Evolutionary conservation across 2,797 vertebrate genomes (phyloP).

Genomic region (Rhynchotus rufescens): DNA sequence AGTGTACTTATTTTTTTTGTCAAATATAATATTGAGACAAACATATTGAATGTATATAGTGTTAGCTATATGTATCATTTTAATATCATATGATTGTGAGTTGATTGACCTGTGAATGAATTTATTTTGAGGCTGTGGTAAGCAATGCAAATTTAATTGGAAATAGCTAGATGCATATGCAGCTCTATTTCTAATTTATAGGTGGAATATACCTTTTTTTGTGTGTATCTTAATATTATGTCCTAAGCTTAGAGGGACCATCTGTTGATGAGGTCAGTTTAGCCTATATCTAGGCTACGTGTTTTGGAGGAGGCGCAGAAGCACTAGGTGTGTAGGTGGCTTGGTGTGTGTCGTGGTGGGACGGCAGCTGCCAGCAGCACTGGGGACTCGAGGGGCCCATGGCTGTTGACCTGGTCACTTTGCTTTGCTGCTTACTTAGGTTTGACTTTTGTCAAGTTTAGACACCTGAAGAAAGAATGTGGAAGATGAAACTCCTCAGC

Average conservation of each 20-base stretch:
- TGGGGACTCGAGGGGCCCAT: background rate
- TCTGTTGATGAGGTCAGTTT: background rate
- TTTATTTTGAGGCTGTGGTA: background rate
- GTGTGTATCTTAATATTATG: background rate
- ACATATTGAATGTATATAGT: no score
- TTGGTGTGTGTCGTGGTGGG: background rate
- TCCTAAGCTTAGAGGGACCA: background rate
- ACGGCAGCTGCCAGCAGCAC: background rate
- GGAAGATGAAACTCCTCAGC: background rate
- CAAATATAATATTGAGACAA: background rate
- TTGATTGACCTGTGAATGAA: background rate
- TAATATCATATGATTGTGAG: no score
- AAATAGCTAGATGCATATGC: background rate
- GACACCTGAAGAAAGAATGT: background rate
- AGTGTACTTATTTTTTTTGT: background rate
- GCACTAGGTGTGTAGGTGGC: background rate
- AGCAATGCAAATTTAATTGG: background rate
- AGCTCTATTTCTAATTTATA: background rate
- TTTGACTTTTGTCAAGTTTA: background rate
- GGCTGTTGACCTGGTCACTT: background rate
- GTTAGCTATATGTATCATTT: background rate
- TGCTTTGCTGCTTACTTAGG: background rate
- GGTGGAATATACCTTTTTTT: background rate
- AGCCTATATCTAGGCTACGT: background rate
- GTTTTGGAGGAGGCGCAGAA: background rate